Conservation (phyloP, 2,113 vertebrate genomes). For the Todiramphus saurophagus region DNA sequence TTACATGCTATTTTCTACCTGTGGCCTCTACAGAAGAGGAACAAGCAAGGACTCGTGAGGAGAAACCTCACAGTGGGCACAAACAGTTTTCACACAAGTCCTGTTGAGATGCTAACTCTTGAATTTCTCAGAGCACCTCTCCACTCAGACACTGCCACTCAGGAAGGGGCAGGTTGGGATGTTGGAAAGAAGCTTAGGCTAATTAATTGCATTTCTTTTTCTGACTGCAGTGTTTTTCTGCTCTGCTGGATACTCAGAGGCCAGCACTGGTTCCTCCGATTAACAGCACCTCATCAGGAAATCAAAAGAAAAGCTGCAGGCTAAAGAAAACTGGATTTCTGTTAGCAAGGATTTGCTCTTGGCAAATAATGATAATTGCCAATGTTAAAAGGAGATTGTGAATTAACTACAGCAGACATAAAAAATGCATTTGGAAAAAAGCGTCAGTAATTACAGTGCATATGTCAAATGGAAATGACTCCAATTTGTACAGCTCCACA, state of each 20-base stretch:
- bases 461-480: conserved; percentile 59
- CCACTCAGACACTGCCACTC: neutral
- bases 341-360: conserved; percentile 30
- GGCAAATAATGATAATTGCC: conserved; percentile 41
- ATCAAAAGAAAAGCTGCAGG: conserved; percentile 56
- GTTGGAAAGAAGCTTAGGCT: conserved; percentile 11
- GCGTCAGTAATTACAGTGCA: conserved; percentile 25
- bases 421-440: conserved; percentile 38
- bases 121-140: neutral
- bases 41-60: neutral
- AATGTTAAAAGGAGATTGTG: conserved; percentile 42
- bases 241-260: conserved; percentile 37
- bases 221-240: conserved; percentile 23
- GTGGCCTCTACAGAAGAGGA: neutral
- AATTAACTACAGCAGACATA: conserved; percentile 51
- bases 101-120: neutral
- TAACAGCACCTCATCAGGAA: conserved; percentile 15
- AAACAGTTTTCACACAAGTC: neutral
- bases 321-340: conserved; percentile 41
- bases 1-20: neutral
- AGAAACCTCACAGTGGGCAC: neutral
- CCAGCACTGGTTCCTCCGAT: conserved; percentile 23
- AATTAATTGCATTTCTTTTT: conserved; percentile 43
- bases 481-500: conserved; percentile 21
- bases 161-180: neutral